Evolutionary conservation across 2,113 vertebrate genomes (phyloP).

Genomic region (Theristicus caerulescens): DNA sequence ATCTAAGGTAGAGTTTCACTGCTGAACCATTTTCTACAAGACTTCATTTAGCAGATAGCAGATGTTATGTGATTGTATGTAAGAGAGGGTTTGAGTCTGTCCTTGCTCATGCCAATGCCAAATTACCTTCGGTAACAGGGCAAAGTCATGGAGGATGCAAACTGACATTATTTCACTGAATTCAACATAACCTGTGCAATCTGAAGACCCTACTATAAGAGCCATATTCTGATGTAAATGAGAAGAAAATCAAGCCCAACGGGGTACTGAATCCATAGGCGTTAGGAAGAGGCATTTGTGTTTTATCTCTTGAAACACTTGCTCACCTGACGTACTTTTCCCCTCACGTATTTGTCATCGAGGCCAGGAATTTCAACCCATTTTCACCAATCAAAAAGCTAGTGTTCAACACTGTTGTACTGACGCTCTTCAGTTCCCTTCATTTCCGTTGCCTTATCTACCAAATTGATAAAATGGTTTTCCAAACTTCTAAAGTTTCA

Average conservation of each 20-base stretch:
- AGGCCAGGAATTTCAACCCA: neutral
- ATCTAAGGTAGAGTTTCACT: constrained; percentile 10
- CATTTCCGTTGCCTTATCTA: rapidly evolving
- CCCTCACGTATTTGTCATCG: neutral
- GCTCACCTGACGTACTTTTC: neutral
- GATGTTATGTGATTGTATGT: neutral
- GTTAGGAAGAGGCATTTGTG: neutral
- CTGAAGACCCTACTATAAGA: rapidly evolving
- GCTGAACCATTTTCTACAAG: neutral
- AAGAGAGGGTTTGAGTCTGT: neutral
- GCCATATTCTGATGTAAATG: rapidly evolving
- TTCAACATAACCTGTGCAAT: neutral
- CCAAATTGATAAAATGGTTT: neutral
- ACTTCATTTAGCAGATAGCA: constrained; percentile 8
- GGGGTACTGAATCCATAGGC: rapidly evolving
- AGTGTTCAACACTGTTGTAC: rapidly evolving
- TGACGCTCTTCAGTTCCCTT: neutral
- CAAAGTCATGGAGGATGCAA: neutral
- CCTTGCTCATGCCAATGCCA: neutral
- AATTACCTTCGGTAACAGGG: neutral
- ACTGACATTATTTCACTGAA: neutral
- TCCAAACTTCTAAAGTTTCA: neutral
- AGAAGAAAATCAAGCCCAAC: neutral
- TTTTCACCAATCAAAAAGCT: neutral
- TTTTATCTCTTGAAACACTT: neutral